phyloP scores from a whole-genome alignment of 2,113 vertebrate genomes.

The Gallinago jamesoni region DNA sequence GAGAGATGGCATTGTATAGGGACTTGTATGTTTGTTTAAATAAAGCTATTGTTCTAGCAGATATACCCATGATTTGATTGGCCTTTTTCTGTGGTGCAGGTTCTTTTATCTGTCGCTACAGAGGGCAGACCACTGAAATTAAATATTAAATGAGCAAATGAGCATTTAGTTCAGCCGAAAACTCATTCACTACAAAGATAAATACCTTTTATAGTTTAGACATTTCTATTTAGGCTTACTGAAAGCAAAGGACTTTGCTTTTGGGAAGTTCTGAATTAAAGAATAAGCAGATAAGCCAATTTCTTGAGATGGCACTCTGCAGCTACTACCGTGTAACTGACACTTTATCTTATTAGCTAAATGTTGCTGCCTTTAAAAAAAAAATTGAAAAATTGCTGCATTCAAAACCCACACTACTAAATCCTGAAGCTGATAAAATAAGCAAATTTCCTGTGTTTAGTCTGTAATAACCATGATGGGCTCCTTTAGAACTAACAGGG shows the following conservation, averaged over 20 bases:
- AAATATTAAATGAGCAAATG: constrained; percentile 49
- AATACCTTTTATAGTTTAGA: neutral
- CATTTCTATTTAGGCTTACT: neutral
- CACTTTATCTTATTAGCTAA: neutral
- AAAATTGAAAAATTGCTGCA: neutral
- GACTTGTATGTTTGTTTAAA: neutral
- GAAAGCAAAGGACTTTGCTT: neutral
- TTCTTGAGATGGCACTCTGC: neutral
- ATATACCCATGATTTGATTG: neutral
- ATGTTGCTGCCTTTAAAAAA: neutral
- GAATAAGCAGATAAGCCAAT: neutral
- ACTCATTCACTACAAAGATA: constrained; percentile 9
- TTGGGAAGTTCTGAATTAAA: constrained; percentile 38
- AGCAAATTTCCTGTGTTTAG: constrained; percentile 45
- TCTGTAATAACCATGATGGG: neutral
- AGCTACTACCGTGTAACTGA: neutral
- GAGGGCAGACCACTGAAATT: neutral
- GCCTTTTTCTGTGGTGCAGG: neutral
- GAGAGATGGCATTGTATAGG: neutral
- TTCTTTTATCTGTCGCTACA: neutral
- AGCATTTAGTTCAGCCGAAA: constrained; percentile 41
- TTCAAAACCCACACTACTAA: neutral
- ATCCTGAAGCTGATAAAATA: constrained; percentile 25
- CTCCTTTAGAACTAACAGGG: neutral
- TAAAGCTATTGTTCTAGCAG: constrained; percentile 2